Evolutionary conservation across 2,797 vertebrate genomes (phyloP), one percentile per base, ranked within the genome.

Genomic region (Phoebastria nigripes): DNA sequence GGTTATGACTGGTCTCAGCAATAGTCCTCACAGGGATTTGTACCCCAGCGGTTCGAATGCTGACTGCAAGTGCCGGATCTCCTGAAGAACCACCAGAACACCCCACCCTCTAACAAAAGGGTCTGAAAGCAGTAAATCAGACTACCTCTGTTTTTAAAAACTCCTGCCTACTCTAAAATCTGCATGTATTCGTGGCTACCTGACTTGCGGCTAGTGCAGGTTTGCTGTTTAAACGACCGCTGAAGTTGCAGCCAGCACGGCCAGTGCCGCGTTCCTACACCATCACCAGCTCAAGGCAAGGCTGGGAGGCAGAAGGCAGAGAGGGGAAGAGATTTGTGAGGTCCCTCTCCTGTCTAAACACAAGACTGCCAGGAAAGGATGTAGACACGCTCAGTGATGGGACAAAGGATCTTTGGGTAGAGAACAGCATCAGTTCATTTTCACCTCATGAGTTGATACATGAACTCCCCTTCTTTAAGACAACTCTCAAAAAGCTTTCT

Each of bases 31-130:
- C 31, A 19, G 20, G 2, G 31, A 22, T 41, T 47, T 51, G 35
- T 31, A 58, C 13, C 58, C 37, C 2, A 0, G 31, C 1, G 4
- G 17, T 52, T 52, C 2, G 0, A 71, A 72, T 14, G 37, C 54
- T 37, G 25, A 37, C 63, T 58, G 29, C 1, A 8, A 46, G 49
- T 18, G 13, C 20, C 3, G 1, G 20, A 41, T 12, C 37, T 71
- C 65, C 65, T 31, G 21, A 69, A 73, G 61, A 52, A 55, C 13
- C 39, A 59, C 26, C 24, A 41, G 33, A 73, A 79, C 42, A n/a
- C 25, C 14, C 12, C 18, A 31, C 11, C 7, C 15, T 35, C 35
- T 56, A 39, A 61, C 5, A 46, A 66, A 65, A 25, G 6, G 11
- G 20, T 25, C 47, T 76, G 42, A 69, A 37, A 76, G 42, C 67